phyloP scores from a whole-genome alignment of 2,888 invertebrate genomes.

The Rambutsinella grinnellia region DNA sequence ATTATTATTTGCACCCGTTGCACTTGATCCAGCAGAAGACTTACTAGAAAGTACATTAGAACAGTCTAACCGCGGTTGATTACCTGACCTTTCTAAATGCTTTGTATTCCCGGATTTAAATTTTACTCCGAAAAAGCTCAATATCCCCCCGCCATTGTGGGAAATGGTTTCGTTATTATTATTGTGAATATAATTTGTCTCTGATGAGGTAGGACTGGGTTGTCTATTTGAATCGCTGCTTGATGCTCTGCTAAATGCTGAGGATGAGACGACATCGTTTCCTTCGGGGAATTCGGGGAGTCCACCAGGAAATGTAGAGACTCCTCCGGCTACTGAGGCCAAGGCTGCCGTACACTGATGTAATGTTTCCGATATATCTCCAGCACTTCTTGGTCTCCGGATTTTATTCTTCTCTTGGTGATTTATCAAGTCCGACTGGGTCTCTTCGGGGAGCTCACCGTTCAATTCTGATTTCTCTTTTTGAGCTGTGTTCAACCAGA shows the following conservation, averaged over 20 bases:
- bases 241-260: conserved; percentile 24
- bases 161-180: conserved; percentile 20
- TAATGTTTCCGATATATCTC: conserved; percentile 57
- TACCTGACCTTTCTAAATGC: conserved; percentile 60
- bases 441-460: conserved; percentile 13
- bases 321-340: background rate
- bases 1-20: conserved; percentile 14
- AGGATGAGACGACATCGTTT: conserved; percentile 9
- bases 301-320: conserved; percentile 41
- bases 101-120: conserved; percentile 61
- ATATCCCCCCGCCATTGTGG: conserved; percentile 56
- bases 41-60: conserved; percentile 13
- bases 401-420: conserved; percentile 29
- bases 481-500: conserved; percentile 18
- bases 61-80: conserved; percentile 4
- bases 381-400: conserved; percentile 58
- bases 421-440: conserved; percentile 18
- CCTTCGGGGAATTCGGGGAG: conserved; percentile 1
- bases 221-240: background rate
- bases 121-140: conserved; percentile 61
- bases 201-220: background rate
- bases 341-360: conserved; percentile 5
- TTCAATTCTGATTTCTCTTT: conserved; percentile 21
- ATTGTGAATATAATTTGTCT: conserved; percentile 31
- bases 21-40: background rate